phyloP scores from a whole-genome alignment of 2,113 vertebrate genomes.

The Holacanthus passer region DNA sequence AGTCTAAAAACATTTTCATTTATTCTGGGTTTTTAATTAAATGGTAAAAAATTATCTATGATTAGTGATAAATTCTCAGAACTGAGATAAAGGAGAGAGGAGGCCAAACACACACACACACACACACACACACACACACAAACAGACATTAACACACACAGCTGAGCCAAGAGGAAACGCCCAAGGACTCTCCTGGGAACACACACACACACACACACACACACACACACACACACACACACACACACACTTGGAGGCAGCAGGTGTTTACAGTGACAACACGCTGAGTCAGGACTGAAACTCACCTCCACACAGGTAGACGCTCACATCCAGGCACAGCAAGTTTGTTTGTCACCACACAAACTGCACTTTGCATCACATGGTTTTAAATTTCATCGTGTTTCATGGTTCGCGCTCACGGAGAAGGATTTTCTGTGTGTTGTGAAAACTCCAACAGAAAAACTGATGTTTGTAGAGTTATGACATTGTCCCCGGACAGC shows the following conservation, averaged over 20 bases:
- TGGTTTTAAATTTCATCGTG: constrained; percentile 7
- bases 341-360: background rate
- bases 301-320: background rate
- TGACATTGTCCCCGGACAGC: background rate
- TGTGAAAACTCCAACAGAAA: background rate
- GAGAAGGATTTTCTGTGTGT: background rate
- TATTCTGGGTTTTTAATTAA: background rate
- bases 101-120: background rate
- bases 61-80: background rate
- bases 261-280: constrained; percentile 70
- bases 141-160: constrained; percentile 16
- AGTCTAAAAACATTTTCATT: background rate
- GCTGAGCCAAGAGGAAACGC: constrained; percentile 52
- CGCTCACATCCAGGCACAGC: background rate
- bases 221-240: constrained; percentile 21
- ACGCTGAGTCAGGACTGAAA: constrained; percentile 61
- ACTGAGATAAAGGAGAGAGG: background rate
- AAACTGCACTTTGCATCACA: background rate
- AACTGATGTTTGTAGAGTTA: background rate
- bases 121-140: constrained; percentile 1
- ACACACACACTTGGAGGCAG: constrained; percentile 33
- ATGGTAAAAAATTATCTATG: background rate
- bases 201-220: constrained; percentile 44
- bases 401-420: too few relatives aligned
- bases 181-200: constrained; percentile 30